A percentile compares a stretch with the other conserved stretches of the same genome.
These are phyloP conservation scores for Erpornis zantholeuca DNA, from an alignment of 2,113 vertebrate genomes.

Conservation along the genomic window DNA sequence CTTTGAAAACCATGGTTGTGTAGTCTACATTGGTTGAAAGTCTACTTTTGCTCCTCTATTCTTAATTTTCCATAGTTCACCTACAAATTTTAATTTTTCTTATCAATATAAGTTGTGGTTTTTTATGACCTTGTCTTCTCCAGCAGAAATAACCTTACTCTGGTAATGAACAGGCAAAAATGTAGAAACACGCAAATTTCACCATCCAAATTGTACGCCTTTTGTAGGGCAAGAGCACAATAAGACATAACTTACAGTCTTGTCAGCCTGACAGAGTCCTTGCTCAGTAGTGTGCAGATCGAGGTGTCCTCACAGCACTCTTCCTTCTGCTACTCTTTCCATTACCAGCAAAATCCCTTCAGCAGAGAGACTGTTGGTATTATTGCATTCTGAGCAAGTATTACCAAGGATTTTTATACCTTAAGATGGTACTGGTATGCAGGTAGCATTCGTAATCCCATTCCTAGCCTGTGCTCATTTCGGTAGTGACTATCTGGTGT, in stretches of 20 bases:
- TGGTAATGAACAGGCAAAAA: not conserved
- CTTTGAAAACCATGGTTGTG: not conserved
- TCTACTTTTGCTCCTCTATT: not conserved
- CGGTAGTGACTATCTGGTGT: not conserved
- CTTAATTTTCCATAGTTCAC: not conserved
- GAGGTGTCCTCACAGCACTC: not conserved
- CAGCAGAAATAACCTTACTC: not conserved
- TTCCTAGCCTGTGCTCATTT: not conserved
- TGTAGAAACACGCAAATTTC: not conserved
- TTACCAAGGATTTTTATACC: not conserved
- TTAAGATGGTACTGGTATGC: not conserved
- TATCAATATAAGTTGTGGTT: not conserved
- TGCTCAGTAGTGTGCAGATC: not conserved
- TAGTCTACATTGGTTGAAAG: not conserved
- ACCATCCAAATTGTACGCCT: not conserved
- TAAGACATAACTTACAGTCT: not conserved
- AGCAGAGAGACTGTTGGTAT: not conserved
- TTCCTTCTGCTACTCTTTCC: not conserved
- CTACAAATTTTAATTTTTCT: not conserved
- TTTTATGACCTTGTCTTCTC: not conserved
- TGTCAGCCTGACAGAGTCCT: not conserved
- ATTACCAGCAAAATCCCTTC: not conserved
- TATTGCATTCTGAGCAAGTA: not conserved
- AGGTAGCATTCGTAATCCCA: not conserved
- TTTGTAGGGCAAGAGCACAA: not conserved